A percentile compares a stretch with the other conserved stretches of the same genome.
These are phyloP conservation scores for Clusia tigrina DNA, from an alignment of 2,888 invertebrate genomes.

Conservation along the genomic window DNA sequence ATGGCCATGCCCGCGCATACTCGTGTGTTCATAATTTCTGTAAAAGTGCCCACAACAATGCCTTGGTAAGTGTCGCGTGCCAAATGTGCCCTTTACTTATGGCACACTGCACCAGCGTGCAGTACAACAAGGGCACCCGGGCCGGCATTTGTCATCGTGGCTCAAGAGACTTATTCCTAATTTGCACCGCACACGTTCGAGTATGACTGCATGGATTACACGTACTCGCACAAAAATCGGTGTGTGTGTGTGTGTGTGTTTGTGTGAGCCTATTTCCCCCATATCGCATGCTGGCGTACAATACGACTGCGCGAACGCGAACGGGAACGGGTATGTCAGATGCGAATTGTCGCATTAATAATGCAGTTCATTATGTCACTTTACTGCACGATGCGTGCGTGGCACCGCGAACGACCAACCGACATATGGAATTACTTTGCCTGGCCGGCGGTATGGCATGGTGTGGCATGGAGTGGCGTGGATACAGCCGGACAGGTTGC, in stretches of 20 bases:
- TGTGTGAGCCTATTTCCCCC: neutral
- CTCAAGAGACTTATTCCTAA: neutral
- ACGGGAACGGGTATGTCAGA: neutral
- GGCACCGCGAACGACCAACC: conserved; percentile 33
- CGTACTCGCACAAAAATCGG: neutral
- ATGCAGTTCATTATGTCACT: conserved; percentile 56
- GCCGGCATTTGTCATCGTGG: conserved; percentile 3
- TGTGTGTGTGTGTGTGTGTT: no score
- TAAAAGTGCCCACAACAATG: neutral
- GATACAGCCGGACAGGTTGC: neutral
- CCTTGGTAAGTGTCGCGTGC: neutral
- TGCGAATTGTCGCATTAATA: conserved; percentile 47
- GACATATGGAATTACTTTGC: neutral
- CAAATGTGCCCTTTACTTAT: neutral
- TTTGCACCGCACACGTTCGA: neutral
- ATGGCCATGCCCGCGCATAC: no score
- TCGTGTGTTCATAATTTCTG: neutral
- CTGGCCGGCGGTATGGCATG: neutral
- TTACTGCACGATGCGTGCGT: conserved; percentile 43
- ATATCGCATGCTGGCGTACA: neutral
- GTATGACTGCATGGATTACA: neutral
- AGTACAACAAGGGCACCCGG: no score
- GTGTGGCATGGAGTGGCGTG: neutral
- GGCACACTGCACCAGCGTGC: neutral
- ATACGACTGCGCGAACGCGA: neutral